These are phyloP conservation scores for Halocaridina rubra DNA, from an alignment of 2,888 invertebrate species.

Conservation along the genomic window DNA sequence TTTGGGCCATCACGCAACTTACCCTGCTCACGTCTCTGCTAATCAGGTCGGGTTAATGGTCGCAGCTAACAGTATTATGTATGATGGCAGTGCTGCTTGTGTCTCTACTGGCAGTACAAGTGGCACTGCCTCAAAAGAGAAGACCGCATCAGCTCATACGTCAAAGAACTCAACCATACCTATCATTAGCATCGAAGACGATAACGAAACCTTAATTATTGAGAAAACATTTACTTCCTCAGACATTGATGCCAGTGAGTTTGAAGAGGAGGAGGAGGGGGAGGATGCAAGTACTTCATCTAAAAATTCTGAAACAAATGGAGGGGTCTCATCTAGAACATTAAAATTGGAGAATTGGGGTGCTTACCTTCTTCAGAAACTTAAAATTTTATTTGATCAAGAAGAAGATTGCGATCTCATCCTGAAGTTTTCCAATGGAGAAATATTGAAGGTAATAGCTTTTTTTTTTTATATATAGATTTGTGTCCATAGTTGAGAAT, in stretches of 20 bases:
- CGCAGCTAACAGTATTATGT: too few species aligned
- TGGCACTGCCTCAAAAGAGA: not conserved
- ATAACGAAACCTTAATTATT: not conserved
- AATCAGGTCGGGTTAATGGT: not conserved
- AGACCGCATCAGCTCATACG: too few species aligned
- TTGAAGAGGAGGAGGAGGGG: too few species aligned
- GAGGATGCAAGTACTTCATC: not conserved
- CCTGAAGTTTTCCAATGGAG: constrained; percentile 39
- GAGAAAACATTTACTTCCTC: too few species aligned
- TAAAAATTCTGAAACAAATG: not conserved
- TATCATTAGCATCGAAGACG: not conserved
- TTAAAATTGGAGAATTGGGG: constrained; percentile 35
- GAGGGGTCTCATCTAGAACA: not conserved
- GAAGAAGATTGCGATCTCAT: constrained; percentile 42
- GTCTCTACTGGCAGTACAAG: not conserved
- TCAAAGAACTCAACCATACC: not conserved
- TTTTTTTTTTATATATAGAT: not conserved
- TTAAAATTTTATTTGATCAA: constrained; percentile 31
- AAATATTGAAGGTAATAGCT: constrained; percentile 35
- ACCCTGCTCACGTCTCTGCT: too few species aligned
- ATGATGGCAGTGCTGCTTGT: not conserved
- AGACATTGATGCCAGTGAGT: too few species aligned
- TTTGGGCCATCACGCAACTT: not conserved
- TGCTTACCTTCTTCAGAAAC: constrained; percentile 23
- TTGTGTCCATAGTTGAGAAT: not conserved